phyloP scores from a whole-genome alignment of 1,140 invertebrate genomes.

The Lepidurus arcticus region DNA sequence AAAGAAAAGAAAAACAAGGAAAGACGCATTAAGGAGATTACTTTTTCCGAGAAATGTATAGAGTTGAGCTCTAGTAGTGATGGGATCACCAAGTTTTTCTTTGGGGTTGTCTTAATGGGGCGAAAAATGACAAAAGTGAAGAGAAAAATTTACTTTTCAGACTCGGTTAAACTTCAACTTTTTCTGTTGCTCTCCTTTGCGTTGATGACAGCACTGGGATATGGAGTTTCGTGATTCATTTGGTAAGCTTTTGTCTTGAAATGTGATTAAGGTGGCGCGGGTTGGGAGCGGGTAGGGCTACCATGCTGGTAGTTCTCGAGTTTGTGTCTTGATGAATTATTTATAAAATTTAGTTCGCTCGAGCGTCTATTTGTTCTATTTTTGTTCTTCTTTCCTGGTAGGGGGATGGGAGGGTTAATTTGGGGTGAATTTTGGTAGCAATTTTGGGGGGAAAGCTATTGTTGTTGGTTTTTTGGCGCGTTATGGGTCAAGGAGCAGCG shows the following conservation, averaged over 20 bases:
- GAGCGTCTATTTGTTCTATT: not conserved
- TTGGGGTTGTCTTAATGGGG: not conserved
- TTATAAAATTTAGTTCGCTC: too few relatives aligned
- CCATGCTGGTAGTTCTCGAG: too few relatives aligned
- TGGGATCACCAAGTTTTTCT: not conserved
- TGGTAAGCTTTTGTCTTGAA: too few relatives aligned
- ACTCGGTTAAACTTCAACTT: not conserved
- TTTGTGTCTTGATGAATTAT: too few relatives aligned
- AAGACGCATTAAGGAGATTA: slow-evolving; percentile 17
- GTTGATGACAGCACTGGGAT: too few relatives aligned
- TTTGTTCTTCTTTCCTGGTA: not conserved
- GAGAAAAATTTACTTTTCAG: not conserved
- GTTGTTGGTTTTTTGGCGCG: slow-evolving; percentile 7
- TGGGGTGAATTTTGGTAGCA: too few relatives aligned
- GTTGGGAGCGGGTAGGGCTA: too few relatives aligned
- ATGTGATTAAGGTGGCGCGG: too few relatives aligned
- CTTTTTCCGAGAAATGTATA: not conserved
- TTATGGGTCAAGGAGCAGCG: slow-evolving; percentile 18
- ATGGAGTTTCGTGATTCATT: too few relatives aligned
- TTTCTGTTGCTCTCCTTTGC: too few relatives aligned
- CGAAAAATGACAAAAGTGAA: not conserved
- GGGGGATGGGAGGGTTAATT: too few relatives aligned
- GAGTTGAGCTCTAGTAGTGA: not conserved
- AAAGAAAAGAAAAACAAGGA: not conserved
- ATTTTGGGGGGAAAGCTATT: not conserved